Base-by-base conservation (phyloP, 2,888 invertebrate species). In the Pyrocoelia pectoralis region DNA sequence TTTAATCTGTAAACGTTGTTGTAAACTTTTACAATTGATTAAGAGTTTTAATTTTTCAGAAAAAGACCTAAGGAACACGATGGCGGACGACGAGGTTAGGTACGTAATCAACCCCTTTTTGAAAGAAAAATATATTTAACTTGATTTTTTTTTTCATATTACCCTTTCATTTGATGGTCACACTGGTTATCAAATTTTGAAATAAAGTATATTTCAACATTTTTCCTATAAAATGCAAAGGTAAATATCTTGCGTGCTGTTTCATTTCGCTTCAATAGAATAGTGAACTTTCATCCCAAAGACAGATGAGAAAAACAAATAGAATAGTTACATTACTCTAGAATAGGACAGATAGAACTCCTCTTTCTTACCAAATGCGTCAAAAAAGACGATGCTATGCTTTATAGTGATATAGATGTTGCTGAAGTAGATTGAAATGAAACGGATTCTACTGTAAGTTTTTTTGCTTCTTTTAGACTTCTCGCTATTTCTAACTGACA, bases 41-140 rank as follows among this genome's bases (percentile, higher is more conserved):
- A 33, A 18, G 10, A 1, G 33, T 38, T 10, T 53, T 66, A 65
- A 55, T 60, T 50, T 50, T 87, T 68, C 83, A 88, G 88, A 84
- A 85, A 59, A 33, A 64, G 15, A 33, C 86, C 84, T 82, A 82
- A 82, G 78, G 81, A 84, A 84, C 83, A 83, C 81, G 86, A 94
- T 94, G 94, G 93, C 93, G 87, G 94, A 94, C 89, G 94, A 94
- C 89, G 94, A 94, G 87, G 94, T 94, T 87, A 93, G 94, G 93
- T 94, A 86, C 84, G 92, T 88, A 84, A 28, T 10, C 8, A 28
- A 40, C 1, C n/a, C 8, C 13, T 17, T 29, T 43, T 43, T 41
- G 18, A 43, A 19, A 18, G 14, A 17, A n/a, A n/a, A n/a, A n/a
- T n/a, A n/a, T n/a, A 24, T 8, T 24, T 24, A 5, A 24, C 24